Percentiles rank a stretch among this genome's conserved stretches.
Evolutionary conservation across 2,113 vertebrate genomes (phyloP).

Genomic region (Apteryx mantelli): DNA sequence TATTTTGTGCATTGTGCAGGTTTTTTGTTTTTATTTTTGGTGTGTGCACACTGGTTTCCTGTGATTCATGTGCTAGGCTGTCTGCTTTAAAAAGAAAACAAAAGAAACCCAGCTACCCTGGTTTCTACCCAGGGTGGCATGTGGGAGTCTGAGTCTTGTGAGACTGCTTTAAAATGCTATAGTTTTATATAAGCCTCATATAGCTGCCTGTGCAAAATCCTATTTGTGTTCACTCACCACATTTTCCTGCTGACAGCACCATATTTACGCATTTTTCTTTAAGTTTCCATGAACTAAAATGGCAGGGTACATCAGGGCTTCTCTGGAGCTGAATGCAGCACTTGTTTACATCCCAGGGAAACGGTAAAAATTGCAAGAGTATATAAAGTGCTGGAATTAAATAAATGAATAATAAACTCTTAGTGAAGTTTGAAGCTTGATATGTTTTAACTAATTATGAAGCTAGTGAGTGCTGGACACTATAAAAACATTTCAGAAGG

Average conservation of each 20-base stretch:
- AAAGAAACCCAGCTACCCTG: neutral
- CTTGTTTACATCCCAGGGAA: neutral
- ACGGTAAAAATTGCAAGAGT: neutral
- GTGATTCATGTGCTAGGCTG: neutral
- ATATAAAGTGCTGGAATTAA: neutral
- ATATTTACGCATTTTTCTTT: neutral
- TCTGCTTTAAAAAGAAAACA: neutral
- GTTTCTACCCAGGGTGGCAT: neutral
- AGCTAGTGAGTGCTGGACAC: neutral
- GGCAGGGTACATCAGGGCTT: neutral
- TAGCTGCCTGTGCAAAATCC: neutral
- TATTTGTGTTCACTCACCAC: neutral
- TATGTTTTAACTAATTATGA: neutral
- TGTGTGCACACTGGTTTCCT: neutral
- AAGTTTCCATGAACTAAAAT: neutral
- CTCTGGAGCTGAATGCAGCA: neutral
- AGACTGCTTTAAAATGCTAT: neutral
- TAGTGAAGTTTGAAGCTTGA: neutral
- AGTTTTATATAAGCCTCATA: fast-evolving
- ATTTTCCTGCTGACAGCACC: neutral
- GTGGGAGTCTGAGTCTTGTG: neutral
- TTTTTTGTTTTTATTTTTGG: neutral
- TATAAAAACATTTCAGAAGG: neutral
- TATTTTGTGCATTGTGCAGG: neutral
- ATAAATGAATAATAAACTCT: neutral